Conservation (phyloP, 92 coral and sea anemone genomes). For the Hydrozoanthus gracilis region DNA sequence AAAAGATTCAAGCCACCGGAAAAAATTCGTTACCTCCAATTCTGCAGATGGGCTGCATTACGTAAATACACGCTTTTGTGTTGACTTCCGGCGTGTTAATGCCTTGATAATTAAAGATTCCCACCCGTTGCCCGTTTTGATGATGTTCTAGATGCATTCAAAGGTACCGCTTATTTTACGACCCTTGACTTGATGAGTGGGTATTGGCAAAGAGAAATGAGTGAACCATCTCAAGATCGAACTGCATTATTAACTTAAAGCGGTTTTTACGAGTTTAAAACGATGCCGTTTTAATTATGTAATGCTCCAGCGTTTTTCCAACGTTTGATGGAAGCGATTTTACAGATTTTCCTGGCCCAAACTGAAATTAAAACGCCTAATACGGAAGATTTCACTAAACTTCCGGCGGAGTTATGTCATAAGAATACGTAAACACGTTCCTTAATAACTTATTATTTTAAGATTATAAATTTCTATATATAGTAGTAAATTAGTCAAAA, state of each 20-base stretch:
- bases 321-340: neutral
- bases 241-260: neutral
- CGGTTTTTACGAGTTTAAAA: neutral
- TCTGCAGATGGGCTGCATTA: too few relatives aligned
- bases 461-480: too few relatives aligned
- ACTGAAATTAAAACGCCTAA: neutral
- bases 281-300: neutral
- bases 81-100: too few relatives aligned
- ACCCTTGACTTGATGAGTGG: neutral
- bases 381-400: neutral
- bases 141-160: neutral
- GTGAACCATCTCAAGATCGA: neutral
- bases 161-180: neutral
- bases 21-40: too few relatives aligned
- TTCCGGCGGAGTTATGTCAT: neutral
- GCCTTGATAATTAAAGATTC: too few relatives aligned
- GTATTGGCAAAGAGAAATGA: neutral
- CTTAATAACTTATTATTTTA: too few relatives aligned
- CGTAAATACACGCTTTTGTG: too few relatives aligned
- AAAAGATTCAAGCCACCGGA: too few relatives aligned
- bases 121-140: constrained; percentile 6
- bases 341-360: constrained; percentile 26
- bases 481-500: too few relatives aligned
- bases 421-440: too few relatives aligned
- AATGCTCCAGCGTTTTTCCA: neutral